phyloP scores from a whole-genome alignment of 1,140 invertebrate genomes.

The Lasioglossum albipes region DNA sequence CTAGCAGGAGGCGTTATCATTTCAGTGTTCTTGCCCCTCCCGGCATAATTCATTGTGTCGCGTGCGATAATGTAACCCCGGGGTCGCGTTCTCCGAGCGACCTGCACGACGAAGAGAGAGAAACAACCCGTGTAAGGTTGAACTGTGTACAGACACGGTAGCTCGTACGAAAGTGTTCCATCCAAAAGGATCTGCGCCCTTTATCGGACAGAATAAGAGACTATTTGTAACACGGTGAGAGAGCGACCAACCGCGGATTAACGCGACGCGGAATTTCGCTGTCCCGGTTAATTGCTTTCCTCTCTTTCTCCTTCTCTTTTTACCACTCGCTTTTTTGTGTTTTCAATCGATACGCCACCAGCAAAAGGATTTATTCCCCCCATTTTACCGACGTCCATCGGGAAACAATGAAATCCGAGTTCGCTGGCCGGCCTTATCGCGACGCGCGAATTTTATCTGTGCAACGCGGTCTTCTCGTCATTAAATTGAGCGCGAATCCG shows the following conservation, averaged over 20 bases:
- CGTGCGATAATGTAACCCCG: background rate
- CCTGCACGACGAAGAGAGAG: background rate
- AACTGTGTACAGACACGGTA: no score
- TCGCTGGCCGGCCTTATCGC: constrained; percentile 46
- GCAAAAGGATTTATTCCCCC: constrained; percentile 48
- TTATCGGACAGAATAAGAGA: background rate
- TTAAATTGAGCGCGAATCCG: constrained; percentile 48
- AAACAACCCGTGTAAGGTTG: no score
- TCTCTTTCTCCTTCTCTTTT: background rate
- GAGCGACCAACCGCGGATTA: constrained; percentile 31
- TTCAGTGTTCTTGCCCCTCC: background rate
- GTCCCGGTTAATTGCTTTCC: constrained; percentile 36
- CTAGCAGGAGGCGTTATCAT: background rate
- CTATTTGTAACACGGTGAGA: constrained; percentile 16
- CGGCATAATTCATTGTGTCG: constrained; percentile 1
- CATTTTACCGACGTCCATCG: background rate
- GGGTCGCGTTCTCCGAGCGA: background rate
- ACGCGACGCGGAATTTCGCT: constrained; percentile 39
- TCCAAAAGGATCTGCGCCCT: background rate
- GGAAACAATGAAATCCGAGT: constrained; percentile 58
- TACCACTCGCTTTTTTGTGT: background rate
- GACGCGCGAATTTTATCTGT: constrained; percentile 52
- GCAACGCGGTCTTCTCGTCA: constrained; percentile 22
- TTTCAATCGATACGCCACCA: constrained; percentile 34
- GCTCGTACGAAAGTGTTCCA: no score